phyloP scores from a whole-genome alignment of 1,140 invertebrate species.

The Odontomachus brunneus region DNA sequence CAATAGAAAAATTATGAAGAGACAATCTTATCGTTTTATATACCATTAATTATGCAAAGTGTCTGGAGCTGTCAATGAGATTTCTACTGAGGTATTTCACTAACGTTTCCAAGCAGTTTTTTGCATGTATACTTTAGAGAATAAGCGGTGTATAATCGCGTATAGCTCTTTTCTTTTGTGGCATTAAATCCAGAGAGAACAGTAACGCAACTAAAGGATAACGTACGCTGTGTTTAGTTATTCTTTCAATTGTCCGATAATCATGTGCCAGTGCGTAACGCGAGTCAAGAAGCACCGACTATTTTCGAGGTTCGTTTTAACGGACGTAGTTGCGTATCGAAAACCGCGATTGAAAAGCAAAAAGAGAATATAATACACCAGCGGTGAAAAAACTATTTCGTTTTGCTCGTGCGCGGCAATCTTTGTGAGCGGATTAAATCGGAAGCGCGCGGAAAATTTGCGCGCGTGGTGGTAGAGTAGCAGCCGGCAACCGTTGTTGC shows the following conservation, averaged over 20 bases:
- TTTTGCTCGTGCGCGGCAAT: slow-evolving; percentile 46
- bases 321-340: slow-evolving; percentile 24
- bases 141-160: too few species aligned
- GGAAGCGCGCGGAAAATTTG: slow-evolving; percentile 52
- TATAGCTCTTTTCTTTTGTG: too few species aligned
- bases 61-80: too few species aligned
- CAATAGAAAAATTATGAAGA: too few species aligned
- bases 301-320: slow-evolving; percentile 48
- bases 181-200: too few species aligned
- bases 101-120: too few species aligned
- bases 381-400: slow-evolving; percentile 54
- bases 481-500: slow-evolving; percentile 3
- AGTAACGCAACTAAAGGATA: background rate
- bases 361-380: slow-evolving; percentile 41
- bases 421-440: slow-evolving; percentile 62
- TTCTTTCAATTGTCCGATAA: slow-evolving; percentile 16
- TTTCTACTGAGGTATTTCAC: too few species aligned
- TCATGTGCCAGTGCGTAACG: background rate
- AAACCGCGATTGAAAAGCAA: slow-evolving; percentile 37
- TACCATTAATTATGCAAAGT: too few species aligned
- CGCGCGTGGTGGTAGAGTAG: background rate
- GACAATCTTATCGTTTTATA: too few species aligned
- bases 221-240: background rate
- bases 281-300: slow-evolving; percentile 7
- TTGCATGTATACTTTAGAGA: too few species aligned